These are phyloP conservation scores for Sphyrna mokarran DNA, from an alignment of 2,113 vertebrate genomes.

Conservation along the genomic window DNA sequence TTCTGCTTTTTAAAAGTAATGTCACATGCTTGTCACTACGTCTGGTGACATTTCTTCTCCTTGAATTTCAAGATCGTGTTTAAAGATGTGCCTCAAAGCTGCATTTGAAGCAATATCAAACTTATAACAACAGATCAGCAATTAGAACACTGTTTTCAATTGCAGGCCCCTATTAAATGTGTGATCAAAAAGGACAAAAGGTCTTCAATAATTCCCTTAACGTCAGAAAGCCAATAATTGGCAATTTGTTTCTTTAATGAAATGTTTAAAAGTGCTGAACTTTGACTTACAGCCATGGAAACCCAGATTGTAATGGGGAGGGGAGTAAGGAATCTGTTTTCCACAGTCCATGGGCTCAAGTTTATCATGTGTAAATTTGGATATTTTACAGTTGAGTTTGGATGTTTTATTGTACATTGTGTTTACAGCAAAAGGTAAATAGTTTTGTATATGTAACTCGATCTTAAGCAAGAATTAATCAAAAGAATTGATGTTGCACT, in stretches of 20 bases:
- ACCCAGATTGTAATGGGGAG: not conserved
- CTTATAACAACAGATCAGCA: not conserved
- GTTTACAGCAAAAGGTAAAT: not conserved
- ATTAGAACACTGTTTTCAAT: not conserved
- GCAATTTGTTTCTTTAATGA: not conserved
- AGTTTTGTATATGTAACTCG: not conserved
- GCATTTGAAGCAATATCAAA: not conserved
- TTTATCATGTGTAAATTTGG: not conserved
- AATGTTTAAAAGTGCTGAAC: not conserved
- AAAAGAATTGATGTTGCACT: conserved; percentile 10
- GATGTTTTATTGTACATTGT: conserved; percentile 6
- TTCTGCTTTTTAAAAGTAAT: not conserved
- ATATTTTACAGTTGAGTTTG: not conserved
- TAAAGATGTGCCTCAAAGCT: not conserved
- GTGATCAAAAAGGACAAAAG: conserved; percentile 12
- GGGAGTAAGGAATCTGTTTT: not conserved
- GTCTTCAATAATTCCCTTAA: not conserved
- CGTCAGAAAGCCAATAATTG: not conserved
- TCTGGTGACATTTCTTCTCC: too few species aligned
- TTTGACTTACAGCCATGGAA: not conserved
- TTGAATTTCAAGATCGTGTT: not conserved
- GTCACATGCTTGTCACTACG: not conserved
- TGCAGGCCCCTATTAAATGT: not conserved
- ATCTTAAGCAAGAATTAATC: conserved; percentile 23
- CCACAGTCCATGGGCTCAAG: not conserved